Evolutionary conservation across 2,888 invertebrate genomes (phyloP).

Genomic region (Lasioglossum leucozonium): DNA sequence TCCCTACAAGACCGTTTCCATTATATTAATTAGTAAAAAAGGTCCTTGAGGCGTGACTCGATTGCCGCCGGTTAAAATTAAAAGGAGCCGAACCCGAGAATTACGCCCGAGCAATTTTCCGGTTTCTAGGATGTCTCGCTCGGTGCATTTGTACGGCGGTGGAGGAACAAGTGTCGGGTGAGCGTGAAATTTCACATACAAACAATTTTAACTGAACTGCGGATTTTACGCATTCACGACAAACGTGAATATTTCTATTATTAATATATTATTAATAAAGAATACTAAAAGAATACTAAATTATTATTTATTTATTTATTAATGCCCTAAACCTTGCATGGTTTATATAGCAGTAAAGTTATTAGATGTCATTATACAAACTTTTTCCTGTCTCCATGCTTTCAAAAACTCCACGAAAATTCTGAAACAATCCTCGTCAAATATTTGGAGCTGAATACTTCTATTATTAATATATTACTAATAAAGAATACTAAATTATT

Average conservation of each 20-base stretch:
- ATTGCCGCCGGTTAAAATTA: conserved; percentile 72
- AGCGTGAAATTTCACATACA: background rate
- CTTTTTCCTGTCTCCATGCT: too few relatives aligned
- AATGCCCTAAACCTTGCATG: too few relatives aligned
- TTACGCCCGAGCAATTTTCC: conserved; percentile 63
- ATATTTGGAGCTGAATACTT: rapidly evolving
- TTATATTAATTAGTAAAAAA: conserved; percentile 76
- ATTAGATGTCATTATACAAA: too few relatives aligned
- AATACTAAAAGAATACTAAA: too few relatives aligned
- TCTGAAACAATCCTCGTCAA: background rate
- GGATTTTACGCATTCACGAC: background rate
- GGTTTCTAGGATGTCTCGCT: conserved; percentile 49
- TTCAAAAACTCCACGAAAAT: background rate
- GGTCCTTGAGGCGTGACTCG: conserved; percentile 65
- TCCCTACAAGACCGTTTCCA: conserved; percentile 47
- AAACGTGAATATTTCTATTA: too few relatives aligned
- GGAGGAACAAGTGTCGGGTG: background rate
- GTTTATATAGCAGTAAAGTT: too few relatives aligned
- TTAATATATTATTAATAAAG: too few relatives aligned
- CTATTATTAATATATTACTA: too few relatives aligned
- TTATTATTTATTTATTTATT: too few relatives aligned
- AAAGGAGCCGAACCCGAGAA: conserved; percentile 58
- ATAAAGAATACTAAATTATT: too few relatives aligned
- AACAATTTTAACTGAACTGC: background rate
- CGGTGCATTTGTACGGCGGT: conserved; percentile 10